Conservation (phyloP, 2,888 invertebrate species). For the Eucriotettix oculatus region DNA sequence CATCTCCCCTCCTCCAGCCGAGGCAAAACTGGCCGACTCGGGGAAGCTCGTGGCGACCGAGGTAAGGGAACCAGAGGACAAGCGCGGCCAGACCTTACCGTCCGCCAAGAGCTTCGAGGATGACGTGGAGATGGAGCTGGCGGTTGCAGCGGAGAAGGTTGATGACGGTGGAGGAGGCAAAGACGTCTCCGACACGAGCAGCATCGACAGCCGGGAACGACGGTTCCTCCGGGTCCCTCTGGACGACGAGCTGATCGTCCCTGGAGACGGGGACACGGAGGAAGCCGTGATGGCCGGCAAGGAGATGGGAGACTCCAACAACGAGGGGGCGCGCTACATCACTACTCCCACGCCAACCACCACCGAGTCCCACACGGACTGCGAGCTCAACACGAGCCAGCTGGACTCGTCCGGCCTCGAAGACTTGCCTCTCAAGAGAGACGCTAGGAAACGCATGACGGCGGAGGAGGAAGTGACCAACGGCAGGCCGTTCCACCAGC, state of each 20-base stretch:
- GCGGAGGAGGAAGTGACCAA: slow-evolving; percentile 25
- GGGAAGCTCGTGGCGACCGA: background rate
- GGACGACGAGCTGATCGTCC: slow-evolving; percentile 23
- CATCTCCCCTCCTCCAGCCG: slow-evolving; percentile 48
- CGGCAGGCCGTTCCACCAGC: slow-evolving; percentile 35
- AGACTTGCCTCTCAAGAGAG: slow-evolving; percentile 39
- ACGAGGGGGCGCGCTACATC: slow-evolving; percentile 21
- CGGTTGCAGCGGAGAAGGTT: slow-evolving; percentile 19
- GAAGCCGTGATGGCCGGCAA: slow-evolving; percentile 25
- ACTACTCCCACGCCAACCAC: slow-evolving; percentile 31
- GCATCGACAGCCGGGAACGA: slow-evolving; percentile 12
- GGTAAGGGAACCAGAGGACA: background rate
- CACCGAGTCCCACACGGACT: slow-evolving; percentile 42
- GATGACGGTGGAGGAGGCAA: slow-evolving; percentile 24
- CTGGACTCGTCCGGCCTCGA: slow-evolving; percentile 35
- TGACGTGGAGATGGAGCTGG: background rate
- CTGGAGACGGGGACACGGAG: slow-evolving; percentile 25
- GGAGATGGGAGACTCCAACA: slow-evolving; percentile 28
- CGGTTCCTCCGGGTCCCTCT: slow-evolving; percentile 16
- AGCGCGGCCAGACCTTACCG: no score
- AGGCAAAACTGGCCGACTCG: background rate
- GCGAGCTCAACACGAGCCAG: slow-evolving; percentile 42
- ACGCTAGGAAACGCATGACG: slow-evolving; percentile 24
- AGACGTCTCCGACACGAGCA: slow-evolving; percentile 10
- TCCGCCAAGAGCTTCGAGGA: no score